Evolutionary conservation across 2,888 invertebrate genomes (phyloP).

Genomic region (Cheilosia scutellata): DNA sequence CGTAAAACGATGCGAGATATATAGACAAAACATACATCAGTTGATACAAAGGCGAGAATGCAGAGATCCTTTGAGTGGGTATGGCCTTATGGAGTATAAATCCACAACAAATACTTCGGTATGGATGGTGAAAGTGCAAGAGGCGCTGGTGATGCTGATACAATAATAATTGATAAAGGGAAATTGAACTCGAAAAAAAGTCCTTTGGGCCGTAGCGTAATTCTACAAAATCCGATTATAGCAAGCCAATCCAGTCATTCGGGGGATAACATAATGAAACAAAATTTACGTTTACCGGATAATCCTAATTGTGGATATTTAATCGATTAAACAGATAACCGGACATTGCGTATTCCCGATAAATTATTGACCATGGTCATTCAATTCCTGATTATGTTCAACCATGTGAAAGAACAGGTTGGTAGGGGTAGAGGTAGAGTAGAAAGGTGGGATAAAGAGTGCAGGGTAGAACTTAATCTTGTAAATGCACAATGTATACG

Average conservation of each 20-base stretch:
- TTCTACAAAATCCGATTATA: slow-evolving; percentile 3
- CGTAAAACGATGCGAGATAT: no score
- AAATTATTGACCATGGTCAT: not conserved
- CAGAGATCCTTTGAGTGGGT: no score
- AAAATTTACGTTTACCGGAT: slow-evolving; percentile 18
- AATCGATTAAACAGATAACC: not conserved
- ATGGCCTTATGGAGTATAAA: no score
- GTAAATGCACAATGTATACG: no score
- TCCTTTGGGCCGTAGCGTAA: not conserved
- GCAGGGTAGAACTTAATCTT: no score
- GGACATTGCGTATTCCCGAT: not conserved
- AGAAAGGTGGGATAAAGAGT: no score
- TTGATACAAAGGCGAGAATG: no score
- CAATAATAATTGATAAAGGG: not conserved
- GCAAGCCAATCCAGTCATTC: not conserved
- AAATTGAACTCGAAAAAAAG: not conserved
- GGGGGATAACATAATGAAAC: not conserved
- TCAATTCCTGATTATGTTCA: not conserved
- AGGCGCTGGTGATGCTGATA: no score
- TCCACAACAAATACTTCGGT: not conserved
- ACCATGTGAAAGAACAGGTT: not conserved
- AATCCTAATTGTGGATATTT: slow-evolving; percentile 22
- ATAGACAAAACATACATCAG: no score
- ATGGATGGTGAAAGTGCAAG: not conserved
- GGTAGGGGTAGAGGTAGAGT: no score